Evolutionary conservation across 2,888 invertebrate genomes (phyloP).

Genomic region (Calliscelio sp.): DNA sequence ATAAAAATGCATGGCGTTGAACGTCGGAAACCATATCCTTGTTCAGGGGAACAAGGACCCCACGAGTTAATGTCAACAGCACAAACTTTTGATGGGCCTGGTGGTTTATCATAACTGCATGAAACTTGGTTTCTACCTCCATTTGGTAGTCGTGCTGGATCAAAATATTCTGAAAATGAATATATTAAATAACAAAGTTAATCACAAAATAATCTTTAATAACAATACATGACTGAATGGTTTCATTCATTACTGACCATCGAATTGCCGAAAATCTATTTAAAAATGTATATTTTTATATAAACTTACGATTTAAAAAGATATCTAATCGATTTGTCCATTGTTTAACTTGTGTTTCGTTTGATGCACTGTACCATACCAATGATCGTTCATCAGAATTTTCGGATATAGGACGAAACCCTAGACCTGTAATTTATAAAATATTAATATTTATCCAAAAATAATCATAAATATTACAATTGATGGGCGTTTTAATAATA

Average conservation of each 20-base stretch:
- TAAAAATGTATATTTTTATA: background rate
- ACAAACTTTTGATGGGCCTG: conserved; percentile 87
- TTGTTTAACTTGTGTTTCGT: conserved; percentile 86
- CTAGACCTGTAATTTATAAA: conserved; percentile 86
- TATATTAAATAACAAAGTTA: too few relatives aligned
- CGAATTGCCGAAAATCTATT: too few relatives aligned
- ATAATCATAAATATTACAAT: too few relatives aligned
- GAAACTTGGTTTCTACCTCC: too few relatives aligned
- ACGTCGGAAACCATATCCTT: conserved; percentile 90
- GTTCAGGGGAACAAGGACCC: conserved; percentile 87
- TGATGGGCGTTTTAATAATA: too few relatives aligned
- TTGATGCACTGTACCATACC: conserved; percentile 88
- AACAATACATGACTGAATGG: too few relatives aligned
- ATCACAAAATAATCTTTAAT: too few relatives aligned
- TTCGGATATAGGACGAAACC: conserved; percentile 88
- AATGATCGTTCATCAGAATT: conserved; percentile 88
- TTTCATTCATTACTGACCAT: too few relatives aligned
- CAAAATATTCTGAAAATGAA: too few relatives aligned
- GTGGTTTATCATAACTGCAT: conserved; percentile 87
- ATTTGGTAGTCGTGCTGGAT: too few relatives aligned
- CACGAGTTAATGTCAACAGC: conserved; percentile 85
- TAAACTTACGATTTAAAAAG: conserved; percentile 87
- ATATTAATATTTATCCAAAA: too few relatives aligned
- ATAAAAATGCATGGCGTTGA: conserved; percentile 94
- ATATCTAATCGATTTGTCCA: conserved; percentile 88